Evolutionary conservation across 2,113 vertebrate species (phyloP), one percentile per base, ranked within the genome.

Genomic region (Corythornis cristatus): DNA sequence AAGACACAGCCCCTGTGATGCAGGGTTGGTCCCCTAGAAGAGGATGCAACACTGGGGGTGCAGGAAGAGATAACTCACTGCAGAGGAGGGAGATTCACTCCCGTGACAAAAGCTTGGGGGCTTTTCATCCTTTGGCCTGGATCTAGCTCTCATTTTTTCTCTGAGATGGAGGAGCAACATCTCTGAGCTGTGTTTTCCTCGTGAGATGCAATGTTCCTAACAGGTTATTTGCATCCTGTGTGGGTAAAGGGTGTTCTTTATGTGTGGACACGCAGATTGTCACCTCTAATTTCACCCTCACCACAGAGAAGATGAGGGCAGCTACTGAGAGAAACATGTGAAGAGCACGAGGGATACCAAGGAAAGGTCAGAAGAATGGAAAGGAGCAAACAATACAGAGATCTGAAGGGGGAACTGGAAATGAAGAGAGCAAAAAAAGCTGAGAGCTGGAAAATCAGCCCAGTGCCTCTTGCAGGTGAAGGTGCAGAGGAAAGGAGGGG

Each of bases 11-110:
- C 74, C 51, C 57, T 20, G 25, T 2, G 6, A 1, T 2, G 15
- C 48, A 43, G 14, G 26, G 26, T 2, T 15, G 33, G 5, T 71
- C 74, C 70, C 51, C 26, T 9, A 5, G 4, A 48, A 45, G 17
- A 0, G 25, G 40, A 43, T 2, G 16, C 51, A 45, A 20, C 13
- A 14, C 42, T 1, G 0, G 3, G 33, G 18, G 4, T 0, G 10
- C 9, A 25, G 46, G 31, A 46, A 54, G 17, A 37, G 22, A 25
- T 10, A 42, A 35, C 15, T 57, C 43, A 8, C 29, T 60, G n/a
- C 2, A 0, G 28, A 42, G 48, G 9, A 42, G 45, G 45, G 25
- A 70, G 23, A 51, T 19, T 33, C 48, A 10, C 48, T 21, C 60
- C 18, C 1, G 1, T 2, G 33, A 42, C 37, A 60, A 29, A 65